Conservation (phyloP, 2,888 invertebrate genomes). For the Danaus chrysippus region DNA sequence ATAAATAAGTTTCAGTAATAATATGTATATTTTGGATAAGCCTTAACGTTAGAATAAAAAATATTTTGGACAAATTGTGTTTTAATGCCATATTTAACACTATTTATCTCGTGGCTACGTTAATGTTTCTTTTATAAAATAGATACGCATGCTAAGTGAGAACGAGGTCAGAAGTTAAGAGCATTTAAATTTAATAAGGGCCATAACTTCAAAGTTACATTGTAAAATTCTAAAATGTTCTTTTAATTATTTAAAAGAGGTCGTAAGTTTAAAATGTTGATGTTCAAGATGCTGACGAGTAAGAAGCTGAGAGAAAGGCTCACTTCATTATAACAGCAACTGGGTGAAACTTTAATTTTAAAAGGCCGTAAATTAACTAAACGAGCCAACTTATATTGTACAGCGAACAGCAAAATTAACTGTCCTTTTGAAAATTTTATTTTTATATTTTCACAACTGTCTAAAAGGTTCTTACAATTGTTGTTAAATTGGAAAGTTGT, state of each 20-base stretch:
- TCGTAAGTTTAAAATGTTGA: slow-evolving; percentile 1
- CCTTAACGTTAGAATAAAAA: slow-evolving; percentile 25
- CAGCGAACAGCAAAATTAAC: too few relatives aligned
- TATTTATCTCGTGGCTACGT: not conserved
- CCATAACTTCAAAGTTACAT: too few relatives aligned
- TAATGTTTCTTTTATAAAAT: too few relatives aligned
- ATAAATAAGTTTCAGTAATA: slow-evolving; percentile 15
- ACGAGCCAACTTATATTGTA: slow-evolving; percentile 31
- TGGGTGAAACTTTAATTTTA: slow-evolving; percentile 31
- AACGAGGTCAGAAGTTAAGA: too few relatives aligned
- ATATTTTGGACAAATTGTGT: slow-evolving; percentile 20
- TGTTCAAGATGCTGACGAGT: not conserved
- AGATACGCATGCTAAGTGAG: too few relatives aligned
- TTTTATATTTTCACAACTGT: too few relatives aligned
- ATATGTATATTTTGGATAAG: slow-evolving; percentile 18
- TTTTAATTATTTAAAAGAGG: too few relatives aligned
- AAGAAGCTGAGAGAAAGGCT: not conserved
- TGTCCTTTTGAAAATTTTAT: too few relatives aligned
- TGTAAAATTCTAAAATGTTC: too few relatives aligned
- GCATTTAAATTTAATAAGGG: too few relatives aligned
- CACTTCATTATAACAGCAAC: slow-evolving; percentile 9
- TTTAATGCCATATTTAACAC: slow-evolving; percentile 4
- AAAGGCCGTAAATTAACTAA: slow-evolving; percentile 35
- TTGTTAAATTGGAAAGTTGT: too few relatives aligned
- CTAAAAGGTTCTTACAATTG: too few relatives aligned